Conservation (phyloP, 2,113 vertebrate species). For the Myocastor coypus region DNA sequence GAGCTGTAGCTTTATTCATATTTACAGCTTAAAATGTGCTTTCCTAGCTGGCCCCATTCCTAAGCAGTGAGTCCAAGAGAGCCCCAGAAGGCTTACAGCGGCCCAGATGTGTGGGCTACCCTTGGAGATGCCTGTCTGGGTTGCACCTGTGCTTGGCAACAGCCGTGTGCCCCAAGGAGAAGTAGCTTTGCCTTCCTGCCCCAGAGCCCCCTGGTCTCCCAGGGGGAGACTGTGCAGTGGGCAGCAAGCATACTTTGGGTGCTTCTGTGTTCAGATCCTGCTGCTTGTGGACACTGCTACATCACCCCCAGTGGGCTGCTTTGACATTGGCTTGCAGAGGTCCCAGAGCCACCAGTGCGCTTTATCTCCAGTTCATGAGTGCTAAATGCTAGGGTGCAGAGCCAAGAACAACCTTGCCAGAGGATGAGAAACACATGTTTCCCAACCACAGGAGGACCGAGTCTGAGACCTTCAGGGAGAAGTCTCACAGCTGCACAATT, state of each 20-base stretch:
- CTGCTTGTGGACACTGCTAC: not conserved
- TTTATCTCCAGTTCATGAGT: slow-evolving; percentile 72
- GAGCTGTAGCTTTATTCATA: not conserved
- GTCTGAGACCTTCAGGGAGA: not conserved
- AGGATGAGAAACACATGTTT: slow-evolving; percentile 66
- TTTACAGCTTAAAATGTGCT: not conserved
- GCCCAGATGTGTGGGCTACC: not conserved
- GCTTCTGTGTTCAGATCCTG: not conserved
- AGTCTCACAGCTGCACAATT: slow-evolving; percentile 54
- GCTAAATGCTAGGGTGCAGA: slow-evolving; percentile 58
- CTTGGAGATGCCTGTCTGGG: not conserved
- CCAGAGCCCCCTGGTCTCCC: not conserved
- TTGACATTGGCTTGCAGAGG: not conserved
- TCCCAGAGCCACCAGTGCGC: slow-evolving; percentile 45
- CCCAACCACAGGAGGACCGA: not conserved
- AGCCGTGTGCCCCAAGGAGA: not conserved
- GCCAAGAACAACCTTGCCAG: slow-evolving; percentile 69
- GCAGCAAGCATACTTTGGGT: not conserved
- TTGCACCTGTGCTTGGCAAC: not conserved
- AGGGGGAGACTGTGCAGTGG: not conserved
- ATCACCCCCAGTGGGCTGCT: not conserved
- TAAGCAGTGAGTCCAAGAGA: not conserved
- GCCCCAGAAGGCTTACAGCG: not conserved
- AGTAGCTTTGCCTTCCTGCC: not conserved
- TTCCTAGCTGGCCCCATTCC: not conserved